These are phyloP conservation scores for Cyrtorhinus lividipennis DNA, from an alignment of 1,140 invertebrate genomes.

Conservation along the genomic window DNA sequence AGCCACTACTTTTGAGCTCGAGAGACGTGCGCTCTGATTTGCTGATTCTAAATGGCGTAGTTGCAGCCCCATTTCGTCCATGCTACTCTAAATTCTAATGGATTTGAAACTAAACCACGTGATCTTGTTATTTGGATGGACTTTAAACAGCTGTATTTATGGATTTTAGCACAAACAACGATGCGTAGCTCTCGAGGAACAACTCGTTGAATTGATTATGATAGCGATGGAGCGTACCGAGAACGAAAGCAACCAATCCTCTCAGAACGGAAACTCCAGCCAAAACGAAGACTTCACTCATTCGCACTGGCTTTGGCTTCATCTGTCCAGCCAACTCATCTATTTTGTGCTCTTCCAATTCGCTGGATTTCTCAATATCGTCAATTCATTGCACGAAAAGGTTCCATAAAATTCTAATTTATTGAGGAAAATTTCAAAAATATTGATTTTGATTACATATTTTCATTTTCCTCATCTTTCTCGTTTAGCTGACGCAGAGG, in stretches of 20 bases:
- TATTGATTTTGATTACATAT: too few species aligned
- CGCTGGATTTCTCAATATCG: slow-evolving; percentile 82
- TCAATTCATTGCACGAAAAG: slow-evolving; percentile 75
- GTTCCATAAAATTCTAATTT: slow-evolving; percentile 33
- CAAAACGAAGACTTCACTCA: slow-evolving; percentile 48
- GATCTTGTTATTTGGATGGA: too few species aligned
- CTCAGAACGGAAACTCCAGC: slow-evolving; percentile 11
- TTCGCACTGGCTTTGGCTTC: slow-evolving; percentile 78
- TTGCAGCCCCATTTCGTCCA: too few species aligned
- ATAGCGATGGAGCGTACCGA: slow-evolving; percentile 84
- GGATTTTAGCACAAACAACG: slow-evolving; percentile 69
- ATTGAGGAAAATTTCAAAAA: neutral
- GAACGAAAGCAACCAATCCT: slow-evolving; percentile 31
- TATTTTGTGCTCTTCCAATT: slow-evolving; percentile 93
- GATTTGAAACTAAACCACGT: too few species aligned
- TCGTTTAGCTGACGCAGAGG: slow-evolving; percentile 49
- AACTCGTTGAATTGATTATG: slow-evolving; percentile 81
- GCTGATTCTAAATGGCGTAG: too few species aligned
- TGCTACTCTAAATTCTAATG: too few species aligned
- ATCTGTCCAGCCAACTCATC: slow-evolving; percentile 87
- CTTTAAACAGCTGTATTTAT: too few species aligned
- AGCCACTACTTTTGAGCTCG: too few species aligned
- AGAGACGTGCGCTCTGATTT: too few species aligned
- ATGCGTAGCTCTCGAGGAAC: slow-evolving; percentile 80
- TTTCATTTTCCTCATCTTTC: too few species aligned